Conservation (phyloP, 2,113 vertebrate genomes). For the Antechinus stuartii region DNA sequence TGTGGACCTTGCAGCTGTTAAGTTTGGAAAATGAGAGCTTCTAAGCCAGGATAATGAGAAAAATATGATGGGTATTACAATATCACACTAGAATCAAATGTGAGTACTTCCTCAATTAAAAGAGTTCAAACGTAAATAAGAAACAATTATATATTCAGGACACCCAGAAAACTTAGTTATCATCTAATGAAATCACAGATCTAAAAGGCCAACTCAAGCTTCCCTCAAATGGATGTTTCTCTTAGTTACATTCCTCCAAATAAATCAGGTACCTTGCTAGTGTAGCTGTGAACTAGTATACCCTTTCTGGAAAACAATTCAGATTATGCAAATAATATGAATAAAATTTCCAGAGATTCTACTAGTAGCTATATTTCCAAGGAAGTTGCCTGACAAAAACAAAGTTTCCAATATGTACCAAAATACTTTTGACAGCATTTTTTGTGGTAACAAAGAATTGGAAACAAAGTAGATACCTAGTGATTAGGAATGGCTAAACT, state of each 20-base stretch:
- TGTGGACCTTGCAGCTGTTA: not conserved
- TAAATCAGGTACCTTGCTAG: not conserved
- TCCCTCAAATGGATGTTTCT: not conserved
- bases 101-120: not conserved
- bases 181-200: not conserved
- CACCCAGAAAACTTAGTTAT: not conserved
- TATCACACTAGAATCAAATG: not conserved
- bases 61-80: not conserved
- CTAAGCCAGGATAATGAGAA: not conserved
- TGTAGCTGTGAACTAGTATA: not conserved
- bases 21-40: not conserved
- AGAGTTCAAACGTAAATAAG: not conserved
- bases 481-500: not conserved
- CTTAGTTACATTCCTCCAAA: not conserved
- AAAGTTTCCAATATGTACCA: not conserved
- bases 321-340: not conserved
- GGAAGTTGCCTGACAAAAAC: not conserved
- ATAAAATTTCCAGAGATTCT: not conserved
- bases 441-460: not conserved
- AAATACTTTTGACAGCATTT: not conserved
- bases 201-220: not conserved
- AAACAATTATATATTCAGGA: not conserved
- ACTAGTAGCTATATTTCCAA: not conserved
- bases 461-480: not conserved
- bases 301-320: not conserved